Evolutionary conservation across 1,140 invertebrate species (phyloP).

Genomic region (Halyomorpha halys): DNA sequence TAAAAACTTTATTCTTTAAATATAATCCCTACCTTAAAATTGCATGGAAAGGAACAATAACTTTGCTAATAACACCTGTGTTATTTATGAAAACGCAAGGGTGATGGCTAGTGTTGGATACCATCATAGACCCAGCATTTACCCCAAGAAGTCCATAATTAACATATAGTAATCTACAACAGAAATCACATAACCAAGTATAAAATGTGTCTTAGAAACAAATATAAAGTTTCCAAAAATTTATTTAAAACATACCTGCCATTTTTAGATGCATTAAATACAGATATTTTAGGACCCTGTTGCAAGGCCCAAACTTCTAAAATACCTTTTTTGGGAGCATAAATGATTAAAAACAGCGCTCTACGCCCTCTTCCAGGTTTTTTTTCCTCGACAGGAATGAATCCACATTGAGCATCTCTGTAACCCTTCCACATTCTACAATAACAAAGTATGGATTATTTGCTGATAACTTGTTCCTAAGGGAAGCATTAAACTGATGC

Average conservation of each 20-base stretch:
- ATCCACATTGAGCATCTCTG: slow-evolving; percentile 83
- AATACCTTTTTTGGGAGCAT: slow-evolving; percentile 69
- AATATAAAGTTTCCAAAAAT: background rate
- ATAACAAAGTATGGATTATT: slow-evolving; percentile 19
- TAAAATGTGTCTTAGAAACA: background rate
- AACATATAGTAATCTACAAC: slow-evolving; percentile 55
- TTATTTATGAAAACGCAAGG: slow-evolving; percentile 73
- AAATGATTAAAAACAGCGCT: slow-evolving; percentile 73
- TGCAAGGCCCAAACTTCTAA: slow-evolving; percentile 80
- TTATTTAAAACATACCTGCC: slow-evolving; percentile 41
- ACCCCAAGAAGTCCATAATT: slow-evolving; percentile 67
- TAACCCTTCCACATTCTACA: slow-evolving; percentile 46
- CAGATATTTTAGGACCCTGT: slow-evolving; percentile 75
- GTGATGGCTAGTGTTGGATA: slow-evolving; percentile 45
- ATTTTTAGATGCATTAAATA: slow-evolving; percentile 77
- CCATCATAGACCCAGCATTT: slow-evolving; percentile 35
- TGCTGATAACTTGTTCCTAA: background rate
- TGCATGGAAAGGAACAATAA: slow-evolving; percentile 82
- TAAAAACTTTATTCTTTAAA: background rate
- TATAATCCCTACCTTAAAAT: slow-evolving; percentile 47
- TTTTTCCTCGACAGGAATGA: slow-evolving; percentile 66
- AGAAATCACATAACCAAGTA: background rate
- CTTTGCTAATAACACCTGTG: slow-evolving; percentile 64
- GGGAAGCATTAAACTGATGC: no score
- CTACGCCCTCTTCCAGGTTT: slow-evolving; percentile 36